phyloP scores from a whole-genome alignment of 64 coral and sea anemone genomes.

The Montipora cactus region DNA sequence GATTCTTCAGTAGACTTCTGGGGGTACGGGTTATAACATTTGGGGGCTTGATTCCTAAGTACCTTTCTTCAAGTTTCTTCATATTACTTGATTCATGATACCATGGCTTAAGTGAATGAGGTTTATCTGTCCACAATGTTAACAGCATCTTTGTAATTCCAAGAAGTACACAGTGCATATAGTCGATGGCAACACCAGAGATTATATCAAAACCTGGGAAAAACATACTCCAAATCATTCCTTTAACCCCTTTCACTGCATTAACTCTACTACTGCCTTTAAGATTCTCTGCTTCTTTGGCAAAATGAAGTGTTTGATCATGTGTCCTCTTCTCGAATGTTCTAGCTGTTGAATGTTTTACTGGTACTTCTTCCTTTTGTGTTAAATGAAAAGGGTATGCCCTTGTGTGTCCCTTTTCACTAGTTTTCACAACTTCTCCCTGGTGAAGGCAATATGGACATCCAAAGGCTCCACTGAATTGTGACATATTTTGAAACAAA shows the following conservation, averaged over 20 bases:
- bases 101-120: neutral
- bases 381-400: too few species aligned
- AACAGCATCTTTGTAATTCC: constrained; percentile 53
- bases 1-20: constrained; percentile 23
- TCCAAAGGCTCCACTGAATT: too few species aligned
- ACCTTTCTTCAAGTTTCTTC: too few species aligned
- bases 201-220: constrained; percentile 49
- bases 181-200: constrained; percentile 35
- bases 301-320: neutral
- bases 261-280: neutral
- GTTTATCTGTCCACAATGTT: constrained; percentile 45
- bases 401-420: too few species aligned
- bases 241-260: constrained; percentile 49
- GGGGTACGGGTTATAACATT: constrained; percentile 44
- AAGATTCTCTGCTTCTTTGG: constrained; percentile 33
- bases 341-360: too few species aligned
- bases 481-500: too few species aligned
- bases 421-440: too few species aligned
- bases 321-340: too few species aligned
- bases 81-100: neutral
- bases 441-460: too few species aligned
- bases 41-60: constrained; percentile 7
- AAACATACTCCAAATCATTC: constrained; percentile 60
- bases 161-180: constrained; percentile 64
- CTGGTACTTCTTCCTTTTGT: too few species aligned